Evolutionary conservation across 1,140 invertebrate genomes (phyloP), one percentile per base, ranked within the genome.

Genomic region (Drosophila nannoptera): DNA sequence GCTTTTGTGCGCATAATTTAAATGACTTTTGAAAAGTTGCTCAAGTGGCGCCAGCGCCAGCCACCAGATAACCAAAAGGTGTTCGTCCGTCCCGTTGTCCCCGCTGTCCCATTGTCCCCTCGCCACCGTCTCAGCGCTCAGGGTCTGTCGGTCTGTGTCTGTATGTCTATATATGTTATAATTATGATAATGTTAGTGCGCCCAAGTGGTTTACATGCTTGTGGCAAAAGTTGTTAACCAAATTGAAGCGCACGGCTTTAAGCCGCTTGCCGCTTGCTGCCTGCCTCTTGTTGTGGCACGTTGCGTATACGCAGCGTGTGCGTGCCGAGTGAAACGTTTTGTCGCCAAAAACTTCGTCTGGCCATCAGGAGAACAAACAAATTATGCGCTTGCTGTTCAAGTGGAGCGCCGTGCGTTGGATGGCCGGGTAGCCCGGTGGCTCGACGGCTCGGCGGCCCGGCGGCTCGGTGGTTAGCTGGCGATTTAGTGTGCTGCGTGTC

Each of bases 21-120:
- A 84, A 84, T 84, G 81, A 84, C 81, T 84, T 84, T 86, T 84
- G 81, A 84, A 86, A 84, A 84, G 81, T 84, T 81, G 48, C 81
- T 80, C 69, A 75, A 83, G 78, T 78, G 80, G 54, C 75, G 69
- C 35, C 63, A 40, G 32, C 64, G 40, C n/a, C 58, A 50, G 46
- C 53, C 36, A 32, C 52, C 12, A 73, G 59, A 73, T 63, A 73
- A 64, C 53, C 58, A 52, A 54, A 61, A 73, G 70, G 64, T 67
- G 50, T 71, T 36, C 53, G 54, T 65, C 60, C 42, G n/a, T 40
- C n/a, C 43, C 29, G 14, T 22, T 12, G 42, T 48, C 12, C 22
- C 22, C 22, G 22, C 22, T 22, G 22, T 22, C 22, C 22, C 22
- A 22, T 22, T 22, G 22, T 22, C 22, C 22, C 22, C 22, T 22